Evolutionary conservation across 2,797 vertebrate genomes (phyloP).

Genomic region (Epinephelus malabaricus): DNA sequence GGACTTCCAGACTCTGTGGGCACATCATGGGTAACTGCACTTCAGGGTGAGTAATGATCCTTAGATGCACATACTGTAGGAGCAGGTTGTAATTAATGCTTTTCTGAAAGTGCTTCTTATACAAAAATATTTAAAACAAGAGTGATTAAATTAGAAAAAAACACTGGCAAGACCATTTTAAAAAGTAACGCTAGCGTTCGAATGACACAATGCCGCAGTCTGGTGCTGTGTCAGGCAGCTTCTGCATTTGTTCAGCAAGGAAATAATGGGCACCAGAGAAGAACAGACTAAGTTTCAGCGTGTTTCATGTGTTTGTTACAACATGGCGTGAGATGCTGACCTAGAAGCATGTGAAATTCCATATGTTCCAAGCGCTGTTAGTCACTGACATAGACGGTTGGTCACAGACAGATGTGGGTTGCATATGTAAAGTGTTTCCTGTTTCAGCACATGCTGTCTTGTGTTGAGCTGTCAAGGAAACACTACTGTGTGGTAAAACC

Average conservation of each 20-base stretch:
- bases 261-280: constrained; percentile 38
- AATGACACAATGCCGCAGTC: neutral
- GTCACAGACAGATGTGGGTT: constrained; percentile 6
- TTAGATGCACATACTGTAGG: neutral
- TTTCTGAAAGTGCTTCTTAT: neutral
- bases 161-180: neutral
- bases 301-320: neutral
- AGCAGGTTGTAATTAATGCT: too few species aligned
- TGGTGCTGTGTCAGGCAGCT: neutral
- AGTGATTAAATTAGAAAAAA: neutral
- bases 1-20: constrained; percentile 6
- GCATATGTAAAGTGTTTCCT: constrained; percentile 62
- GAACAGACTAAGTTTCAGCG: constrained; percentile 21
- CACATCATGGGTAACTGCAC: constrained; percentile 77
- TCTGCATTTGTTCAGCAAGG: constrained; percentile 41
- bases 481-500: constrained; percentile 15
- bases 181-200: neutral
- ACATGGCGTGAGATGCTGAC: neutral
- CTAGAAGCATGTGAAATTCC: neutral
- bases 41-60: constrained; percentile 64
- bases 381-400: neutral
- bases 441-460: constrained; percentile 43
- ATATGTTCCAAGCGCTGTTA: neutral
- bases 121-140: neutral
- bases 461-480: constrained; percentile 62